phyloP scores from a whole-genome alignment of 2,113 vertebrate genomes.

The Pachycephala philippinensis region DNA sequence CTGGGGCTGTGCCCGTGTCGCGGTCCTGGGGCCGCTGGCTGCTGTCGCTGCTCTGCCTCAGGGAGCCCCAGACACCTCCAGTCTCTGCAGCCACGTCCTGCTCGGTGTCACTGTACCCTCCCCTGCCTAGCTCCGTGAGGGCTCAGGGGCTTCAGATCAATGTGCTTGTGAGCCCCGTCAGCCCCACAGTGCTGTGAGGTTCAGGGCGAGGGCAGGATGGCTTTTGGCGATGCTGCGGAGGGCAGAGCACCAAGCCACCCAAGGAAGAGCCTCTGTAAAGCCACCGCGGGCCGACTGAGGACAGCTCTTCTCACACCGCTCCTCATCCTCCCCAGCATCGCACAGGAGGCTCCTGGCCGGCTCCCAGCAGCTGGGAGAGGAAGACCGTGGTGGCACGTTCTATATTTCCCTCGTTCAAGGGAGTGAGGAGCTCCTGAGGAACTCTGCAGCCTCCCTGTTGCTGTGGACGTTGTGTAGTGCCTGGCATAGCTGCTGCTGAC shows the following conservation, averaged over 20 bases:
- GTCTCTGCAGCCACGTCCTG: background rate
- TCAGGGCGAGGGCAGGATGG: background rate
- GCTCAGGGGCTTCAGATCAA: background rate
- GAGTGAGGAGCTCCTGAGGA: background rate
- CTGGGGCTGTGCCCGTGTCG: fast-evolving
- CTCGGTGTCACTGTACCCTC: background rate
- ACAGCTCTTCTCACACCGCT: too few species aligned
- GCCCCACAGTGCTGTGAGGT: background rate
- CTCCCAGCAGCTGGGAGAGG: background rate
- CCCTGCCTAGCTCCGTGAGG: background rate
- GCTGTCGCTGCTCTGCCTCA: fast-evolving
- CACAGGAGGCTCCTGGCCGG: background rate
- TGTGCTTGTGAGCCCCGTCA: background rate
- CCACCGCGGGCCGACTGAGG: fast-evolving
- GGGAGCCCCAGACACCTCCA: fast-evolving
- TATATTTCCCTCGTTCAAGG: background rate
- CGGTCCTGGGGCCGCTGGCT: fast-evolving
- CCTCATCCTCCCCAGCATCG: background rate
- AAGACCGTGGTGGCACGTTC: fast-evolving
- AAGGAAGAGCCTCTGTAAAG: background rate
- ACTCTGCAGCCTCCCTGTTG: background rate
- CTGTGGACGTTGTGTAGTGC: too few species aligned
- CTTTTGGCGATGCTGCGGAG: background rate
- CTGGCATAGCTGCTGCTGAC: background rate
- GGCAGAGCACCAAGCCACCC: background rate